Percentiles rank a stretch among this genome's conserved stretches.
phyloP scores from a whole-genome alignment of 2,797 vertebrate genomes.

The Garrulus glandarius region DNA sequence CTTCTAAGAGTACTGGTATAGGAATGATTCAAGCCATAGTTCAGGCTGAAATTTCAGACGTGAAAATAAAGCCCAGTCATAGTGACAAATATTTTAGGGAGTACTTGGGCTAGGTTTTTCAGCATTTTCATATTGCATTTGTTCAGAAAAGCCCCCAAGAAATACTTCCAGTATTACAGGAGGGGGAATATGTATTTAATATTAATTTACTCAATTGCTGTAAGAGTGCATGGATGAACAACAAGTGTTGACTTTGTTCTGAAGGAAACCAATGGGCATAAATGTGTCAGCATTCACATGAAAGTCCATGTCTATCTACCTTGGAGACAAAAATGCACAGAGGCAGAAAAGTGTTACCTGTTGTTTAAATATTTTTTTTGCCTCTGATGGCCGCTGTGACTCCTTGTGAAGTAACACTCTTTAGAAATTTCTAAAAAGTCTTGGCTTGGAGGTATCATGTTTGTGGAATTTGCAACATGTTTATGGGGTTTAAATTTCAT shows the following conservation, averaged over 20 bases:
- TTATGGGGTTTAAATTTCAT: neutral
- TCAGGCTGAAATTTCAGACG: neutral
- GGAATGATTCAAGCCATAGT: neutral
- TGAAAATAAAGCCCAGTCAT: neutral
- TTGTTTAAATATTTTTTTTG: neutral
- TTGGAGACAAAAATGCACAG: neutral
- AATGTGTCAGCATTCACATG: neutral
- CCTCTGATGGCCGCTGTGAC: neutral
- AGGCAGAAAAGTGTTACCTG: neutral
- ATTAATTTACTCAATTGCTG: neutral
- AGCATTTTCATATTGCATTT: neutral
- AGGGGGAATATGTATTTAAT: fast-evolving
- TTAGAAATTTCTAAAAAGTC: neutral
- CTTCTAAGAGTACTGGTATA: neutral
- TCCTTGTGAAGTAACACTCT: neutral
- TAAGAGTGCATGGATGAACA: neutral
- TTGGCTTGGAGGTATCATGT: neutral
- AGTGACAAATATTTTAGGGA: neutral
- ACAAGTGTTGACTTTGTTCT: neutral
- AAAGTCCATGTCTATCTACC: neutral
- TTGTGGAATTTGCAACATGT: neutral
- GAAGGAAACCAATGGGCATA: neutral
- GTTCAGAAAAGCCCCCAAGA: fast-evolving
- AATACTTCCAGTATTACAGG: neutral
- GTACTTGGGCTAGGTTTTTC: neutral